phyloP scores from a whole-genome alignment of 1,140 invertebrate species.

The Cataglyphis hispanica region DNA sequence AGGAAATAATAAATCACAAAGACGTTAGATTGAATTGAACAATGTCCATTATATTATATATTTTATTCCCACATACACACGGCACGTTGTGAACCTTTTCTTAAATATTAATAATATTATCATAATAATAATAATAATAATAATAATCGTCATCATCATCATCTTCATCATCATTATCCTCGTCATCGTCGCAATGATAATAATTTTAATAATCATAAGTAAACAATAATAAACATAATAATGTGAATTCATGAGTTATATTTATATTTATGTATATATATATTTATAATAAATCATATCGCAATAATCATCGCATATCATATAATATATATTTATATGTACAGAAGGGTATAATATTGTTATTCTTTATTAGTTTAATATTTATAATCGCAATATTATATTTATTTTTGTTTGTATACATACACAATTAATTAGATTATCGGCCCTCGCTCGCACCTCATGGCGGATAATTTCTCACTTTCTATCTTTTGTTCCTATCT shows the following conservation, averaged over 20 bases:
- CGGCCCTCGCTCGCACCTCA: conserved; percentile 76
- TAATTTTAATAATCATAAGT: conserved; percentile 79
- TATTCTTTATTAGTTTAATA: conserved; percentile 85
- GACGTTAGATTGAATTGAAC: conserved; percentile 88
- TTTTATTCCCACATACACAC: conserved; percentile 94
- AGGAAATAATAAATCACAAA: conserved; percentile 69
- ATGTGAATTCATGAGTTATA: conserved; percentile 82
- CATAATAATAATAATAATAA: conserved; percentile 84
- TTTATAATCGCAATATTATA: conserved; percentile 86
- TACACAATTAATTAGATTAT: conserved; percentile 86
- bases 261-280: conserved; percentile 79
- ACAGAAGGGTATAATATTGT: conserved; percentile 86
- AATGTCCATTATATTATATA: conserved; percentile 94
- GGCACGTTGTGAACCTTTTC: conserved; percentile 94
- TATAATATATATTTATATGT: conserved; percentile 86
- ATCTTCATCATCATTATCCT: conserved; percentile 41
- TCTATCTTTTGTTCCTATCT: conserved; percentile 75
- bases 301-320: conserved; percentile 83
- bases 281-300: conserved; percentile 84
- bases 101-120: conserved; percentile 89
- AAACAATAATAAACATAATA: conserved; percentile 84
- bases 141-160: conserved; percentile 67
- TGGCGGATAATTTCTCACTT: conserved; percentile 75
- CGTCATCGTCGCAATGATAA: conserved; percentile 74
- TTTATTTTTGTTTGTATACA: conserved; percentile 85